Conservation (phyloP, 2,797 vertebrate genomes). For the Picus viridis region DNA sequence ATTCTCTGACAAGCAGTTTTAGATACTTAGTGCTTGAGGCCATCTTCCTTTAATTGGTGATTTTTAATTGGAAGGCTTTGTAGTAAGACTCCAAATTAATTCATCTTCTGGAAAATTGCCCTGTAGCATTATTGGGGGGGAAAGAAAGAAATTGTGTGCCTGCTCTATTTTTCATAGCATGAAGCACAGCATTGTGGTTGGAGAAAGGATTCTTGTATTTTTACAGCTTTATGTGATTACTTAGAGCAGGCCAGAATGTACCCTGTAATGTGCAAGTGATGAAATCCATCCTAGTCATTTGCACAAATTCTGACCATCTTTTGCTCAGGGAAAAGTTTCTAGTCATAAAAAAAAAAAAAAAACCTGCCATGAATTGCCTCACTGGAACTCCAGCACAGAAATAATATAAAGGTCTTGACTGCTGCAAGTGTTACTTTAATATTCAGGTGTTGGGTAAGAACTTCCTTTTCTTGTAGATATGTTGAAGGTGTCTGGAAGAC, state of each 20-base stretch:
- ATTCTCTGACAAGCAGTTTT: slow-evolving; percentile 26
- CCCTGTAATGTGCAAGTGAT: background rate
- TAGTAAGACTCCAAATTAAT: slow-evolving; percentile 37
- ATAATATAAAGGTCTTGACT: background rate
- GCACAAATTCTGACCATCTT: slow-evolving; percentile 13
- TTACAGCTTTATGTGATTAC: slow-evolving; percentile 45
- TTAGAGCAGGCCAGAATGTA: slow-evolving; percentile 17
- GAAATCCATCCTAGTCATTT: background rate
- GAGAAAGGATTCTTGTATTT: slow-evolving; percentile 38
- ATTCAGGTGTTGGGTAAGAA: background rate
- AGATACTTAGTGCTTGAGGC: slow-evolving; percentile 1
- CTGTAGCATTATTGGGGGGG: slow-evolving; percentile 8
- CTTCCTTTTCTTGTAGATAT: background rate
- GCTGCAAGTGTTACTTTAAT: background rate
- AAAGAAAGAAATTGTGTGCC: background rate
- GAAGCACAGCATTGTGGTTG: slow-evolving; percentile 21
- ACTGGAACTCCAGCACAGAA: background rate
- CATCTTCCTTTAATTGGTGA: slow-evolving; percentile 55
- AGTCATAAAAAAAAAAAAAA: background rate
- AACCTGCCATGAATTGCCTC: background rate
- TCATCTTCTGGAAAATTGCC: slow-evolving; percentile 48
- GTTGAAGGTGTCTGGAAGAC: background rate
- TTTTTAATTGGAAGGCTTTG: slow-evolving; percentile 50
- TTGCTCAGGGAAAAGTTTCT: background rate
- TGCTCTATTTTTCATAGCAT: slow-evolving; percentile 54